Evolutionary conservation across 1,140 invertebrate species (phyloP), one percentile per base, ranked within the genome.

Genomic region (Anadara kagoshimensis): DNA sequence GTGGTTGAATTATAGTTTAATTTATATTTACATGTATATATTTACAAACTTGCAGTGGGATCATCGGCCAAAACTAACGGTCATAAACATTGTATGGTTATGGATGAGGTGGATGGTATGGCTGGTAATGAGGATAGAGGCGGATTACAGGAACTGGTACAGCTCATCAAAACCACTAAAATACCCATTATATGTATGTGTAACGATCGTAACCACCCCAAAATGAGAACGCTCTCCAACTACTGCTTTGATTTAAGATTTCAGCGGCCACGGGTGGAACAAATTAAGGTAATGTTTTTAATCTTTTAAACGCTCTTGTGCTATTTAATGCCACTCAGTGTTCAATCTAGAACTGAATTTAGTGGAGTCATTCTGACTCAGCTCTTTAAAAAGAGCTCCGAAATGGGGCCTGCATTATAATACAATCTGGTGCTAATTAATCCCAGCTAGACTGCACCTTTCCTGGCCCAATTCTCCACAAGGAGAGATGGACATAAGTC

Each of bases 31-130:
- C n/a, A 11, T 56, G 54, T 11, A 49, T 49, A 24, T 53, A 20
- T 53, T 53, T 51, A 5, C 22, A 11, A 14, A 61, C 14, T 45
- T 58, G 0, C 22, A 73, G 70, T 20, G 11, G 70, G 63, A 43
- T 43, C 63, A n/a, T 29, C 24, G 11, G 47, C 51, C 8, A 62
- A 58, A 11, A 75, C 72, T 45, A 59, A 64, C 24, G 84, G 83
- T 29, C 76, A 80, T 18, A 88, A 96, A 78, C 96, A 98, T 86
- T 95, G 98, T 29, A 87, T 99, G 0, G 91, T 99, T 16, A 99
- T 99, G 98, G 98, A 99, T 85, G 98, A 99, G 93, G 98, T 99
- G 0, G 98, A 99, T 88, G 98, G 98, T 16, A 99, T 99, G 98
- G 96, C 97, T 14, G 98, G 98, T 16, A 99, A 99, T 88, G 97